A percentile compares a stretch with the other conserved stretches of the same genome.
These are phyloP conservation scores for Chironomus tentans DNA, from an alignment of 2,888 invertebrate species.

Conservation along the genomic window DNA sequence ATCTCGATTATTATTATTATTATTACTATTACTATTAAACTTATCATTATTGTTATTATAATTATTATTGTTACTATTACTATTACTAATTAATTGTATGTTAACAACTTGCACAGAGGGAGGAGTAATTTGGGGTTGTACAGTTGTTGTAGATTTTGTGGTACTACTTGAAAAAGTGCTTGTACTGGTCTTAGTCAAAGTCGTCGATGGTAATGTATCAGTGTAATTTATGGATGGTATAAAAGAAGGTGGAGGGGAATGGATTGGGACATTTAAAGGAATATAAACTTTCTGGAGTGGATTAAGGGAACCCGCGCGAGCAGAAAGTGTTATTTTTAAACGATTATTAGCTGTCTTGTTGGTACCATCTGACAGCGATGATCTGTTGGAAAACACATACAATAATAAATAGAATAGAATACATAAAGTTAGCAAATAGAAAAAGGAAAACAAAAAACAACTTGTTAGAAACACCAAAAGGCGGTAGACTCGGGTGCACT, in stretches of 20 bases:
- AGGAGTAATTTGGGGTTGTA: not conserved
- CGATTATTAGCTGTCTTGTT: constrained; percentile 32
- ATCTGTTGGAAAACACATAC: constrained; percentile 30
- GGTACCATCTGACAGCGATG: constrained; percentile 30
- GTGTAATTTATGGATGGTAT: constrained; percentile 33
- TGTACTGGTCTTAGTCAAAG: constrained; percentile 10
- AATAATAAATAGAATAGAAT: not conserved
- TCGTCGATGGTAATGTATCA: constrained; percentile 6
- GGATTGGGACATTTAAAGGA: constrained; percentile 17
- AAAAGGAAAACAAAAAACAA: not conserved
- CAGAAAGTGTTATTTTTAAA: constrained; percentile 36
- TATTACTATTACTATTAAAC: not conserved
- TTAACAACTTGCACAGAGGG: constrained; percentile 1
- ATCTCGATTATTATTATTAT: not conserved
- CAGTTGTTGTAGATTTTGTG: not conserved
- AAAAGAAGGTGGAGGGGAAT: constrained; percentile 29
- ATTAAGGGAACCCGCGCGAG: constrained; percentile 33
- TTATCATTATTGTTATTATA: not conserved
- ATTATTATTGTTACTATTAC: too few species aligned
- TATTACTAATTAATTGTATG: not conserved
- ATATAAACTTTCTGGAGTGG: not conserved
- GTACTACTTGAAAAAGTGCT: not conserved
- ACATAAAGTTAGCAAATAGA: not conserved
- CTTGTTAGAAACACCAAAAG: too few species aligned
- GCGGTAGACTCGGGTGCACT: too few species aligned